Evolutionary conservation across 1,140 invertebrate genomes (phyloP).

Genomic region (Drosophila varians): DNA sequence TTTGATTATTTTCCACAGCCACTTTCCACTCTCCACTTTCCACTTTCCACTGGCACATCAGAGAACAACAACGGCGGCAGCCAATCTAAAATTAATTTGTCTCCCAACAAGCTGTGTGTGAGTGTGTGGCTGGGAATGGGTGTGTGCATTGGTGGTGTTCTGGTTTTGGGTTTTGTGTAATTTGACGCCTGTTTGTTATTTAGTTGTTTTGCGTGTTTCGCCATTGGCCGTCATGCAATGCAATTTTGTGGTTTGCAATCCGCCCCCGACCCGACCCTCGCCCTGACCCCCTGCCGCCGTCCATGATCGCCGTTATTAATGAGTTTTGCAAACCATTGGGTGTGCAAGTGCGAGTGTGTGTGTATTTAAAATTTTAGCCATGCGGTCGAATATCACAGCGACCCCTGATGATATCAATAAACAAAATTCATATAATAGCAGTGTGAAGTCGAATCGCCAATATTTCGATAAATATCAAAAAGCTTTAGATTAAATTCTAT

Average conservation of each 20-base stretch:
- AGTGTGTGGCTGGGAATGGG: background rate
- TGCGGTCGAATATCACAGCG: conserved; percentile 1
- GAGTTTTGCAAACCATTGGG: conserved; percentile 52
- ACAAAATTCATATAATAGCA: conserved; percentile 45
- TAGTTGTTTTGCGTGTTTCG: conserved; percentile 71
- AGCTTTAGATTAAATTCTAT: background rate
- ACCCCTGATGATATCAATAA: conserved; percentile 3
- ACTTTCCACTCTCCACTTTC: background rate
- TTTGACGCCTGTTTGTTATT: conserved; percentile 81
- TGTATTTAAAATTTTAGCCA: conserved; percentile 16
- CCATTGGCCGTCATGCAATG: conserved; percentile 75
- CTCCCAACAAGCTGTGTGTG: conserved; percentile 6
- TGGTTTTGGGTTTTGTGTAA: conserved; percentile 74
- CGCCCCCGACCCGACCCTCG: conserved; percentile 1
- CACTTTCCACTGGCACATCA: background rate
- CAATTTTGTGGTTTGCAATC: conserved; percentile 75
- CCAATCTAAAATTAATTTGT: conserved; percentile 80
- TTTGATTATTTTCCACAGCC: conserved; percentile 68
- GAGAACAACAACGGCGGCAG: conserved; percentile 28
- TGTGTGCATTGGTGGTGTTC: conserved; percentile 26
- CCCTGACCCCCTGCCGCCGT: background rate
- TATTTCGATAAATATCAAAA: background rate
- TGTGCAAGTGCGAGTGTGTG: conserved; percentile 7
- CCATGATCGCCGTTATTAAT: conserved; percentile 65
- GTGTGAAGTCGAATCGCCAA: background rate